Percentiles rank a stretch among this genome's conserved stretches.
Evolutionary conservation across 1,140 invertebrate genomes (phyloP).

Genomic region (Diploscapter pachys): DNA sequence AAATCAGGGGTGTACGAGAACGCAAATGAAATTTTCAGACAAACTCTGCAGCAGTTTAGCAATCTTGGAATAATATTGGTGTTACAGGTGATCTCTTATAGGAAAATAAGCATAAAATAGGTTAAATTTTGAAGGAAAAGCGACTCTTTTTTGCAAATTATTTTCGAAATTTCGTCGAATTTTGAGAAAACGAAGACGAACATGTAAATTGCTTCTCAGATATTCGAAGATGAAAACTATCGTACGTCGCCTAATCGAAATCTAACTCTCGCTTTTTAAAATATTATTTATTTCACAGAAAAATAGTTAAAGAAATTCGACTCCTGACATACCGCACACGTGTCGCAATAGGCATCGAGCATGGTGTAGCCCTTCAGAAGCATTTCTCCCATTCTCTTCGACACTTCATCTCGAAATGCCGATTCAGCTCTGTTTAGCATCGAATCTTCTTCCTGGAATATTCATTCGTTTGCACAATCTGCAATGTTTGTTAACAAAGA

Average conservation of each 20-base stretch:
- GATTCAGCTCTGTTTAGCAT: slow-evolving; percentile 1
- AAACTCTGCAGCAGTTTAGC: too few species aligned
- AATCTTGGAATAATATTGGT: neutral
- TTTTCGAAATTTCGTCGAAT: too few species aligned
- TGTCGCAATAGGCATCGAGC: slow-evolving; percentile 35
- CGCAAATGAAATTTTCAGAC: too few species aligned
- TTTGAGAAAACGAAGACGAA: too few species aligned
- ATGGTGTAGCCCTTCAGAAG: slow-evolving; percentile 35
- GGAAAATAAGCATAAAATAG: neutral
- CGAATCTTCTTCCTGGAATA: neutral
- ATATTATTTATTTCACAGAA: neutral
- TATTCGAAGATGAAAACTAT: too few species aligned
- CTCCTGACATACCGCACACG: slow-evolving; percentile 20
- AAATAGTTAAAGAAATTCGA: too few species aligned
- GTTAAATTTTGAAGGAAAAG: too few species aligned
- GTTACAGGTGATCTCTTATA: neutral
- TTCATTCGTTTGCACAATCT: neutral
- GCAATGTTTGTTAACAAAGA: neutral
- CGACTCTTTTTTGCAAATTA: too few species aligned
- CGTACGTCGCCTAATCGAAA: too few species aligned
- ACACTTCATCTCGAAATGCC: slow-evolving; percentile 26
- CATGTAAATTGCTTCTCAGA: too few species aligned
- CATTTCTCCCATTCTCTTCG: slow-evolving; percentile 36
- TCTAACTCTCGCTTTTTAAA: neutral
- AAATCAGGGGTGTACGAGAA: too few species aligned